Conservation (phyloP, 23 tunicate genomes). For the Diplosoma virens region DNA sequence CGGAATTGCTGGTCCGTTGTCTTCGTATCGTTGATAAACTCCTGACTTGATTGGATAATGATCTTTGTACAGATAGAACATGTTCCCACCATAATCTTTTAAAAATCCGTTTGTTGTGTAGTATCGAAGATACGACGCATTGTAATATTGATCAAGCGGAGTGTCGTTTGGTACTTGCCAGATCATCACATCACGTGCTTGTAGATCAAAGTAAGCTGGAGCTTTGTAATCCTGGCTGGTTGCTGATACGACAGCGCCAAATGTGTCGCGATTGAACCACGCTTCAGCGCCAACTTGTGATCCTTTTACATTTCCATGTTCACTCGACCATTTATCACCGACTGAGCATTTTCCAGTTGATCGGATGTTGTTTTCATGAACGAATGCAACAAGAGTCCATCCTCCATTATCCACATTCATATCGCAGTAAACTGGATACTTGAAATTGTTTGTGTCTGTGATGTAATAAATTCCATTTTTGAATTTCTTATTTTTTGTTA, state of each 20-base stretch:
- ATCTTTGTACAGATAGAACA: constrained; percentile 31
- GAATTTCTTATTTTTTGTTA: too few relatives aligned
- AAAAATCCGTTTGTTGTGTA: constrained; percentile 40
- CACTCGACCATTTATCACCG: constrained; percentile 70
- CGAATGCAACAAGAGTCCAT: constrained; percentile 42
- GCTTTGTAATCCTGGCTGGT: constrained; percentile 74
- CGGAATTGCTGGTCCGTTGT: constrained; percentile 57
- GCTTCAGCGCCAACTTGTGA: constrained; percentile 36
- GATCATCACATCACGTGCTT: constrained; percentile 71
- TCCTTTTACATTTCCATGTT: constrained; percentile 30
- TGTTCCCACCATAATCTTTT: constrained; percentile 35
- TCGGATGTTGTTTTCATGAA: constrained; percentile 41
- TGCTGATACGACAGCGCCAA: constrained; percentile 48
- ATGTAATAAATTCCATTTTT: constrained; percentile 37
- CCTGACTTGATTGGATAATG: constrained; percentile 34
- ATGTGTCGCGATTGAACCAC: constrained; percentile 51
- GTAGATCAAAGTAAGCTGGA: constrained; percentile 54
- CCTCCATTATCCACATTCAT: constrained; percentile 31
- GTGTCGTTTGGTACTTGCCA: constrained; percentile 93
- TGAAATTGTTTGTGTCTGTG: neutral
- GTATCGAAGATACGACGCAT: constrained; percentile 35
- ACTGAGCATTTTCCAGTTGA: constrained; percentile 46
- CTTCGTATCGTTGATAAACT: neutral
- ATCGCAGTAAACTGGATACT: constrained; percentile 37
- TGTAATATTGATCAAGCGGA: constrained; percentile 19